phyloP scores from a whole-genome alignment of 53 echinoderm and acorn worm species.

The Apostichopus leukothele region DNA sequence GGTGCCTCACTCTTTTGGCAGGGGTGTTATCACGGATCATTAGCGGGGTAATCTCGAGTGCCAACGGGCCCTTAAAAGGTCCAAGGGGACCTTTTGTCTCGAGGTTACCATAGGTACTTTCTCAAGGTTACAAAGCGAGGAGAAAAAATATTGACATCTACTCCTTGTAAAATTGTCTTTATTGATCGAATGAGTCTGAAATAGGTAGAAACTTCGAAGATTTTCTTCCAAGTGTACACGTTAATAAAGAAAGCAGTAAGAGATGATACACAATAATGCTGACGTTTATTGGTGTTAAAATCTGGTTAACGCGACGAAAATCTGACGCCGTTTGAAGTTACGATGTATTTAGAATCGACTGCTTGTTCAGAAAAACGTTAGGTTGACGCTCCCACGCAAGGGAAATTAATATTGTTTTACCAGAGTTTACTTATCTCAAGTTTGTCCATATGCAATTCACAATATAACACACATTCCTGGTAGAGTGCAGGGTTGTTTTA shows the following conservation, averaged over 20 bases:
- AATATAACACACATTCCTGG: no score
- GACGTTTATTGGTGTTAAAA: background rate
- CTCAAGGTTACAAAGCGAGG: background rate
- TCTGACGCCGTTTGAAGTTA: background rate
- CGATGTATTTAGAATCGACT: background rate
- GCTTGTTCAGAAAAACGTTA: background rate
- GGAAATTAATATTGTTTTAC: no score
- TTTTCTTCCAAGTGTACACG: background rate
- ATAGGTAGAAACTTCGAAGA: background rate
- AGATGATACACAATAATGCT: background rate
- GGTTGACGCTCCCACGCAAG: background rate
- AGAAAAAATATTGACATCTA: background rate
- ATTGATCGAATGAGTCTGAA: background rate
- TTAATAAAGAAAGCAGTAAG: background rate
- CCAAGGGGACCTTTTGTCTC: conserved; percentile 18
- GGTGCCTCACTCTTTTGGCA: background rate
- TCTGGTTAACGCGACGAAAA: background rate
- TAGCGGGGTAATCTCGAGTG: background rate
- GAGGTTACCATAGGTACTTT: background rate
- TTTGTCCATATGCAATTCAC: no score
- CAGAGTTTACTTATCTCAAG: no score
- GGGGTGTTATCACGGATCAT: background rate
- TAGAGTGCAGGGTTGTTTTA: no score
- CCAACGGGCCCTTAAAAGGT: background rate
- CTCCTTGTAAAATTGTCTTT: background rate